Evolutionary conservation across 2,888 invertebrate genomes (phyloP).

Genomic region (Cryptus armator): DNA sequence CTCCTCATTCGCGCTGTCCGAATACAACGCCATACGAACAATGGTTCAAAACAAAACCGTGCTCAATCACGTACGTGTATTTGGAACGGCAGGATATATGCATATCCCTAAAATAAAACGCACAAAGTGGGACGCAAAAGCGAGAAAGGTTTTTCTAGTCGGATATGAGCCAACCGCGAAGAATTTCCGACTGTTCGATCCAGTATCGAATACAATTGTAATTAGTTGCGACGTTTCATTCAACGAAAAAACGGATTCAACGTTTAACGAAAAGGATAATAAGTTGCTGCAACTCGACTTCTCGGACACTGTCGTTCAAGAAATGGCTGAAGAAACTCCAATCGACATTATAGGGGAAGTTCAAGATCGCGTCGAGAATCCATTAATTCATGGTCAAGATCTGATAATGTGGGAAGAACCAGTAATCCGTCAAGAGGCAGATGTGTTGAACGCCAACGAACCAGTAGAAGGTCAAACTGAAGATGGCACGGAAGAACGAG

Average conservation of each 20-base stretch:
- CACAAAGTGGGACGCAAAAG: not conserved
- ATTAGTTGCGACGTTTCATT: constrained; percentile 14
- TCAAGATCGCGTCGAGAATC: too few relatives aligned
- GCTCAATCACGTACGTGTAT: not conserved
- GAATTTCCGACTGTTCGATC: constrained; percentile 19
- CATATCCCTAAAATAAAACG: not conserved
- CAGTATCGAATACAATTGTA: not conserved
- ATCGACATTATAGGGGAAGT: too few relatives aligned
- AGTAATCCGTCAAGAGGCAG: not conserved
- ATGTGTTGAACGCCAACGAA: not conserved
- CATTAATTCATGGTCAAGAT: too few relatives aligned
- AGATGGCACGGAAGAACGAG: not conserved
- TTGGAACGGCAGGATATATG: constrained; percentile 5
- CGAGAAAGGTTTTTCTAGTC: constrained; percentile 1
- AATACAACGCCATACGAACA: not conserved
- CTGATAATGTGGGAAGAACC: too few relatives aligned
- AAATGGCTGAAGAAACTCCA: too few relatives aligned
- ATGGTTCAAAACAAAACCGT: not conserved
- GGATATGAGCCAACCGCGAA: not conserved
- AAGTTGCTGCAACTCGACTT: too few relatives aligned
- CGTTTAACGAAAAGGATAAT: not conserved
- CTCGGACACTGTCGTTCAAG: too few relatives aligned
- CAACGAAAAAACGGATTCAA: not conserved
- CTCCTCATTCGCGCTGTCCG: not conserved
- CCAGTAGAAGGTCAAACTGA: not conserved